phyloP scores from a whole-genome alignment of 2,113 vertebrate species.

The Phalacrocorax aristotelis region DNA sequence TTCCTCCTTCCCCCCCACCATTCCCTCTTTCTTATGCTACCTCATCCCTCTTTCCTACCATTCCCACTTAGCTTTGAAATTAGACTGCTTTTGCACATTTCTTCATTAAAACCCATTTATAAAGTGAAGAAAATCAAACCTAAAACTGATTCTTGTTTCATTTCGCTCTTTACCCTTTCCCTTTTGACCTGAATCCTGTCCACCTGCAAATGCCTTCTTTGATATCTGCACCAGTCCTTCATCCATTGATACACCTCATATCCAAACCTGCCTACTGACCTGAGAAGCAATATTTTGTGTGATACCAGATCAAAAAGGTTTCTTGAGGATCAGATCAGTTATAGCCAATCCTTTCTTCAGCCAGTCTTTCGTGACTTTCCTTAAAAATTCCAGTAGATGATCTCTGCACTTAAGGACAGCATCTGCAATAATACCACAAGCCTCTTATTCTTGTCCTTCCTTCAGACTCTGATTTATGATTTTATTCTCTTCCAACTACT shows the following conservation, averaged over 20 bases:
- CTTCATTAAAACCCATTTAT: background rate
- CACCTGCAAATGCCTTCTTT: slow-evolving; percentile 4
- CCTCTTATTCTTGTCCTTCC: background rate
- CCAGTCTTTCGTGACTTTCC: background rate
- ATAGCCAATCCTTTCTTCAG: background rate
- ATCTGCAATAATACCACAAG: background rate
- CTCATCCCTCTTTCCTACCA: background rate
- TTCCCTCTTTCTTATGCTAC: background rate
- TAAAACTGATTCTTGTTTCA: background rate
- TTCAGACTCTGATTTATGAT: slow-evolving; percentile 1
- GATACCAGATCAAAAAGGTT: slow-evolving; percentile 11
- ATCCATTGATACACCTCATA: background rate
- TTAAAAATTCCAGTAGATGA: slow-evolving; percentile 5
- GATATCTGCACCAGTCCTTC: background rate
- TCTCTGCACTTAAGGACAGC: background rate
- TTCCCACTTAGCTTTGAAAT: background rate
- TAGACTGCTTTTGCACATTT: background rate
- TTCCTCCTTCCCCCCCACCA: background rate
- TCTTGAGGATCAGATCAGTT: slow-evolving; percentile 16
- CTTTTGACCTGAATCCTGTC: background rate
- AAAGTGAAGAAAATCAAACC: slow-evolving; percentile 9
- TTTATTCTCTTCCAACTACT: background rate
- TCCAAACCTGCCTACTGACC: background rate
- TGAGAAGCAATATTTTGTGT: slow-evolving; percentile 4
- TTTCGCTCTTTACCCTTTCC: background rate